A percentile compares a stretch with the other conserved stretches of the same genome.
Conservation (phyloP, 2,113 vertebrate genomes). For the Erythrolamprus reginae region DNA sequence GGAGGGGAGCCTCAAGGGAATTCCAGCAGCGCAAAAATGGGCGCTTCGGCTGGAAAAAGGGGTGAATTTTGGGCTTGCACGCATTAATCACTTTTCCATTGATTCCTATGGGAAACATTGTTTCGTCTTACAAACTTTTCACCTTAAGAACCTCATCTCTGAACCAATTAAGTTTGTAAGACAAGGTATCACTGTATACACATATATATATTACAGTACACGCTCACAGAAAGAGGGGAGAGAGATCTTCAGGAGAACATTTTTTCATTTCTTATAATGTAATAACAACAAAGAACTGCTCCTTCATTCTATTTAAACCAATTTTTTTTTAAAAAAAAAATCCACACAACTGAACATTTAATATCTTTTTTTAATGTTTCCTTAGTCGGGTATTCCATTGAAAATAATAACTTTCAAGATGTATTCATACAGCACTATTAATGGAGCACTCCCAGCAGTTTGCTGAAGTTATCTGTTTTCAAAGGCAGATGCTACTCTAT, state of each 20-base stretch:
- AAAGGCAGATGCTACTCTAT: conserved; percentile 24
- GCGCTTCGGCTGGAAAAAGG: too few species aligned
- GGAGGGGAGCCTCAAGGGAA: too few species aligned
- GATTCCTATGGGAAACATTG: too few species aligned
- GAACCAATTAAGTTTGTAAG: too few species aligned
- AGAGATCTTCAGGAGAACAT: background rate
- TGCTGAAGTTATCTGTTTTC: conserved; percentile 13
- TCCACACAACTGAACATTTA: background rate
- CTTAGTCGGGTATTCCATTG: background rate
- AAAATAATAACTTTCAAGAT: background rate
- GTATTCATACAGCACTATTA: background rate
- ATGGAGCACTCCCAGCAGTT: background rate
- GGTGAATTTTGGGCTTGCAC: too few species aligned
- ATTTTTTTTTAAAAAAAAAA: background rate
- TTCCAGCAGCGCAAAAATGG: too few species aligned
- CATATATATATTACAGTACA: too few species aligned
- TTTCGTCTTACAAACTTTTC: too few species aligned
- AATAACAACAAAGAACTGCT: background rate
- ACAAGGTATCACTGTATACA: too few species aligned
- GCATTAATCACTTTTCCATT: too few species aligned
- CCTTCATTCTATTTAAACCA: background rate
- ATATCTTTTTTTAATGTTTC: background rate
- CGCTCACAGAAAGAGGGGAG: too few species aligned
- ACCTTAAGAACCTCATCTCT: too few species aligned
- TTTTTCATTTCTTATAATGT: background rate